Evolutionary conservation across 2,797 vertebrate species (phyloP).

Genomic region (Aulostomus chinensis): DNA sequence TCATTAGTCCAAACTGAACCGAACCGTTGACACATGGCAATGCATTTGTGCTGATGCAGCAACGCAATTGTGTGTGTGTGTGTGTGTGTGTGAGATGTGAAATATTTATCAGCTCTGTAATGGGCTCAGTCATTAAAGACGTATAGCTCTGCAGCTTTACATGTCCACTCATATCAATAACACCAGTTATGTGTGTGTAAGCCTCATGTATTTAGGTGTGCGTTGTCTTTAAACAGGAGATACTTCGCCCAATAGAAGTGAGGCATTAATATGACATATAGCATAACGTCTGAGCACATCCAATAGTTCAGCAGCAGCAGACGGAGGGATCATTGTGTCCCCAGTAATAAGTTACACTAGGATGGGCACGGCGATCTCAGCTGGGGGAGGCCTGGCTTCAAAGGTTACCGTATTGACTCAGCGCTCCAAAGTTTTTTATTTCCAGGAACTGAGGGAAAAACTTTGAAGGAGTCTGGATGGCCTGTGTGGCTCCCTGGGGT

Average conservation of each 20-base stretch:
- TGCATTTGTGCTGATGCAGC: no score
- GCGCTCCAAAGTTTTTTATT: constrained; percentile 32
- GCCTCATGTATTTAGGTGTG: not conserved
- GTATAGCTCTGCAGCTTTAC: not conserved
- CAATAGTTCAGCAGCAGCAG: constrained; percentile 19
- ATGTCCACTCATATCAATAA: constrained; percentile 4
- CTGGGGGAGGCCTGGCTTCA: constrained; percentile 27
- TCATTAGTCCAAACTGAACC: no score
- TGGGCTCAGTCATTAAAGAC: constrained; percentile 1
- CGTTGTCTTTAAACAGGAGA: constrained; percentile 7
- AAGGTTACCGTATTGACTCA: constrained; percentile 67
- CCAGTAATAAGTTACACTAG: constrained; percentile 52
- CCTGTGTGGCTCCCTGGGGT: constrained; percentile 24
- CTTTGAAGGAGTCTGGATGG: constrained; percentile 15
- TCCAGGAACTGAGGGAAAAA: constrained; percentile 26
- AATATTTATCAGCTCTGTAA: constrained; percentile 10
- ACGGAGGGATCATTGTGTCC: constrained; percentile 10
- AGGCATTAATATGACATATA: constrained; percentile 26
- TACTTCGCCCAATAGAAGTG: constrained; percentile 1
- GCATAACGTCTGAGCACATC: constrained; percentile 1
- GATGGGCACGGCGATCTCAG: constrained; percentile 38
- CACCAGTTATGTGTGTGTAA: not conserved
- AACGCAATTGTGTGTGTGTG: no score
- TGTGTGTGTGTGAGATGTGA: not conserved
- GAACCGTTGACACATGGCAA: no score